Evolutionary conservation across 2,113 vertebrate species (phyloP).

Genomic region (Dicentrarchus labrax): DNA sequence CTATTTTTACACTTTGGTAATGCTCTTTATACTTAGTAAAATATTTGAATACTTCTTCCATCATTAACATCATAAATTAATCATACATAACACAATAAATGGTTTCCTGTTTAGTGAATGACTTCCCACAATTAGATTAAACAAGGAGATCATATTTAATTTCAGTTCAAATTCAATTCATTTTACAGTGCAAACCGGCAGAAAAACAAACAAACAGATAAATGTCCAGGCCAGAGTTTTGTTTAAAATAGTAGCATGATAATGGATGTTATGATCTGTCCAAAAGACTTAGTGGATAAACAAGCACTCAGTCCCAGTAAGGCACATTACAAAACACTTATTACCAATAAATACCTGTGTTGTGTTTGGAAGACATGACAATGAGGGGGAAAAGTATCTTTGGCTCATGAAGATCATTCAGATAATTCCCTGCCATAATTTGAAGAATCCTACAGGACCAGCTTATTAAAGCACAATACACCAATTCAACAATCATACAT

Average conservation of each 20-base stretch:
- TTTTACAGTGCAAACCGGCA: conserved; percentile 62
- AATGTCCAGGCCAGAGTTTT: conserved; percentile 14
- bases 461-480: conserved; percentile 20
- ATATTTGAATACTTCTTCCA: not conserved
- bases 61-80: not conserved
- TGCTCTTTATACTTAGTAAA: not conserved
- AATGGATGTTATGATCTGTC: conserved; percentile 20
- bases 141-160: conserved; percentile 60
- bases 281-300: conserved; percentile 38
- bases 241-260: conserved; percentile 44
- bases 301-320: conserved; percentile 54
- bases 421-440: conserved; percentile 30
- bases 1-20: not conserved
- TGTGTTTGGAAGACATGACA: conserved; percentile 60
- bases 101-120: not conserved
- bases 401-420: conserved; percentile 62
- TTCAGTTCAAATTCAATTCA: conserved; percentile 51
- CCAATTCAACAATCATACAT: conserved; percentile 34
- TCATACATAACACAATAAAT: not conserved
- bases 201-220: not conserved
- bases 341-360: conserved; percentile 53
- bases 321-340: conserved; percentile 62
- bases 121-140: conserved; percentile 25
- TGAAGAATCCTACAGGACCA: conserved; percentile 13
- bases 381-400: conserved; percentile 37